Evolutionary conservation across 1,140 invertebrate species (phyloP).

Genomic region (Neotoxoptera formosana): DNA sequence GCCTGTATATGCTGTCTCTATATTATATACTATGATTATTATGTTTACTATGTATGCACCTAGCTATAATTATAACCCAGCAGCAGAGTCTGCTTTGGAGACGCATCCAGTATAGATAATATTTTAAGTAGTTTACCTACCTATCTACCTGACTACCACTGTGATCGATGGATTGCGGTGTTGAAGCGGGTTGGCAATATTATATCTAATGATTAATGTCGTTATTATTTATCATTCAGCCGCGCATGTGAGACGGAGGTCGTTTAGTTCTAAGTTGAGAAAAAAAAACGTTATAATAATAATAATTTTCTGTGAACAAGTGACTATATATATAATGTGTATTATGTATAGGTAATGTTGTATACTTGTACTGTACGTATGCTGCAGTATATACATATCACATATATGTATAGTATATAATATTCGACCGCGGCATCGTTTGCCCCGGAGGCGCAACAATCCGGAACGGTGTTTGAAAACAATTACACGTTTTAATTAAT

Average conservation of each 20-base stretch:
- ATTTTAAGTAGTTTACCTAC: not conserved
- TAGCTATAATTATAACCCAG: not conserved
- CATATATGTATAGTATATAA: not conserved
- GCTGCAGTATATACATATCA: not conserved
- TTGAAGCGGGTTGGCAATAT: not conserved
- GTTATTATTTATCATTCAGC: not conserved
- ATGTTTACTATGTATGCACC: not conserved
- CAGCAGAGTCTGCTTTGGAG: not conserved
- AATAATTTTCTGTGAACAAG: not conserved
- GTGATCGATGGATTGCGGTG: not conserved
- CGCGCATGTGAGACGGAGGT: not conserved
- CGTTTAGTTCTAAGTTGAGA: not conserved
- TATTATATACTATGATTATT: not conserved
- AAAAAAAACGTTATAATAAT: conserved; percentile 4
- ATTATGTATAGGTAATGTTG: not conserved
- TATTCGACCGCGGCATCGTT: not conserved
- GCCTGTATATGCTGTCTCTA: not conserved
- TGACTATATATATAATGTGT: not conserved
- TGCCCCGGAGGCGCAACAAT: not conserved
- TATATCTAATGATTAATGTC: not conserved
- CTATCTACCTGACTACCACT: not conserved
- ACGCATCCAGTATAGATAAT: not conserved
- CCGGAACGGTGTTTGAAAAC: conserved; percentile 30
- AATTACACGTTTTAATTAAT: conserved; percentile 49
- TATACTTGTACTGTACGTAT: not conserved